Base-by-base conservation (phyloP, 2,888 invertebrate species). In the Cepaea hortensis region DNA sequence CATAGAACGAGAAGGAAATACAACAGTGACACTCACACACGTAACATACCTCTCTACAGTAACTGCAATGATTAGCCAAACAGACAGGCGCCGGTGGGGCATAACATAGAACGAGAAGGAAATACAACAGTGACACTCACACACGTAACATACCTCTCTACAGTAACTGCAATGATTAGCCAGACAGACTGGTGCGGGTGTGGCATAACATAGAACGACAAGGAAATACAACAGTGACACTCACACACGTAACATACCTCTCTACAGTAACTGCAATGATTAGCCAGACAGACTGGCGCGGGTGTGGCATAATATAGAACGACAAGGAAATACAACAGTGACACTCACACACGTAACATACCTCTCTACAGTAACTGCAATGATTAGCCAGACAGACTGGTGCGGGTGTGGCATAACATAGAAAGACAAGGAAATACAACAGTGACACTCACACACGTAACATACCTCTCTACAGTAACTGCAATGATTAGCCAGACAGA, bases 401-500 rank as follows among this genome's bases (percentile, higher is more conserved):
- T 93, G 35, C 35, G 35, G 35, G 0, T 35, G 35, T 35, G 35
- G 35, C 48, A 15, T 7, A n/a, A 35, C 23, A 23, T 9, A 73
- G 73, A 23, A 5, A 1, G 6, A 23, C n/a, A n/a, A 23, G 23
- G 4, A 13, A 11, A 23, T 7, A 23, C 73, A 73, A 23, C 70
- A 70, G 15, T 70, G n/a, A 70, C 7, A n/a, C 23, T 9, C 35
- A 35, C 6, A 23, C 35, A 23, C 6, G 18, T 20, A 2, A 4
- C 6, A 50, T 77, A 82, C 85, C 85, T 85, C 86, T 94, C 94
- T 20, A 93, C 90, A 0, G 94, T 94, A 9, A 94, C 92, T 0
- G 94, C 93, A 18, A 94, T 92, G 77, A 94, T 94, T 15, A 94
- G 89, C 94, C 94, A 94, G 9, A 93, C 94, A 9, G 93, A 93